Base-by-base conservation (phyloP, 2,797 vertebrate species). In the Psittacula echo region DNA sequence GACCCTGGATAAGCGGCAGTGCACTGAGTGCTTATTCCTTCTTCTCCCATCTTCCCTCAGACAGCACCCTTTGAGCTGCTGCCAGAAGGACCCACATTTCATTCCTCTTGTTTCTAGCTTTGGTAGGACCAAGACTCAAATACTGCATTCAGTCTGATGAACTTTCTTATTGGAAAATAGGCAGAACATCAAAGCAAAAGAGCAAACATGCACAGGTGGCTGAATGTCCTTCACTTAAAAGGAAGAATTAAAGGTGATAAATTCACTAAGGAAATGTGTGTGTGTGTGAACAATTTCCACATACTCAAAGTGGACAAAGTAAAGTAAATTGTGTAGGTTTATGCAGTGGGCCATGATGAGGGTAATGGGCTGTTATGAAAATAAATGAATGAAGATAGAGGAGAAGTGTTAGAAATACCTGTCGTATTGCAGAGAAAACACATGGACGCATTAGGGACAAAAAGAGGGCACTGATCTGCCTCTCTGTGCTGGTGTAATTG, bases 281-380 rank as follows among this genome's bases (percentile, higher is more conserved):
- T n/a, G 44, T 45, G 62, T 74, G 64, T 67, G 87, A 94, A 67
- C 82, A 42, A 76, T 77, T 88, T 76, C 61, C 60, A 76, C 75
- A 77, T 75, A 87, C 3, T 93, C 74, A 44, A 67, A 90, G 75
- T n/a, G 53, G 60, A n/a, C 42, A 65, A 90, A 86, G 77, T 64
- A 56, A 93, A 86, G 90, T 71, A 91, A 93, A 90, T 93, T 44
- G 42, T 90, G 58, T 94, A 73, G 72, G 84, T 90, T 94, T 94
- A 85, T 94, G 94, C 86, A 89, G 0, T 94, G 91, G 86, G 41
- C 73, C 68, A 45, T 72, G 70, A 50, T 86, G 86, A 88, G 60
- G 34, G 64, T 74, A 93, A 89, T 85, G 87, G 88, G 45, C 71
- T 95, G 65, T 44, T 85, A 23, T 65, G 83, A 73, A 91, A 93